Conservation (phyloP, 2,797 vertebrate species). For the Arremon aurantiirostris region DNA sequence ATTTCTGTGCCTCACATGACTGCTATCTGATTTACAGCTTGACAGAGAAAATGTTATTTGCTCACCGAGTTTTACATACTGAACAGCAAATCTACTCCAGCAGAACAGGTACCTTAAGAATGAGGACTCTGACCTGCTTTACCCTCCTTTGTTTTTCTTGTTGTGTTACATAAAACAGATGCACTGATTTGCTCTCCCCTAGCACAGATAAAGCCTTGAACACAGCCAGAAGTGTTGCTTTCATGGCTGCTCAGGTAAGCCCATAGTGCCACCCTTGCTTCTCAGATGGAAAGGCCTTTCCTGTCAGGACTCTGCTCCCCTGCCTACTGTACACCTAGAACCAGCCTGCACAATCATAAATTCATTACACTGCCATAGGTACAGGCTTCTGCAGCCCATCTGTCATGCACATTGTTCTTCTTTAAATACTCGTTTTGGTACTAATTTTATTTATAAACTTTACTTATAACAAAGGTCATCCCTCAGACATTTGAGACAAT, state of each 20-base stretch:
- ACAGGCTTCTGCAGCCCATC: not conserved
- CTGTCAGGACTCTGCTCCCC: not conserved
- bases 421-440: not conserved
- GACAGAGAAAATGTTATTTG: not conserved
- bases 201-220: not conserved
- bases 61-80: not conserved
- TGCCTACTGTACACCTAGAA: not conserved
- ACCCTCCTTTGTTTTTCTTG: not conserved
- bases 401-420: not conserved
- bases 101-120: not conserved
- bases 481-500: not conserved
- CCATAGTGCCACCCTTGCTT: fast-evolving
- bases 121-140: not conserved
- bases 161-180: not conserved
- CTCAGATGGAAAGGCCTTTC: not conserved
- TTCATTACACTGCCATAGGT: not conserved
- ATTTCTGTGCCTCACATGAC: not conserved
- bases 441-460: not conserved
- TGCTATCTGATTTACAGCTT: not conserved
- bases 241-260: not conserved
- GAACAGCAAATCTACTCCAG: not conserved
- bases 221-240: not conserved
- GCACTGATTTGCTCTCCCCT: not conserved
- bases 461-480: not conserved
- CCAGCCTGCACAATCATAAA: not conserved